Base-by-base conservation (phyloP, 2,888 invertebrate genomes). In the Epiblema foenella region DNA sequence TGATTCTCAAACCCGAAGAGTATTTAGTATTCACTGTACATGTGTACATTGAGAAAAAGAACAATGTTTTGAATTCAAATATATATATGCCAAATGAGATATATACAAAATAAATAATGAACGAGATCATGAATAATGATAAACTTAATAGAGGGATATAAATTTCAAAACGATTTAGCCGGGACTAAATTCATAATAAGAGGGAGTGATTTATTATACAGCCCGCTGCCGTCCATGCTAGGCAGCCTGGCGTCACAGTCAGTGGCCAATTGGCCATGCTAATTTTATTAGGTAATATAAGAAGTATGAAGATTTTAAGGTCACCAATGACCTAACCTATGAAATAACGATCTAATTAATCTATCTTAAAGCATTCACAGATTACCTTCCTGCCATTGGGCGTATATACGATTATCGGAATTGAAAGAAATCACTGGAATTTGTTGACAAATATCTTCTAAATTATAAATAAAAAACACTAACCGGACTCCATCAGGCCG, bases 181-280 rank as follows among this genome's bases (percentile, higher is more conserved):
- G 11, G 54, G 54, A 29, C 54, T 54, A 29, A 15, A 57, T 17
- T 54, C 15, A 29, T 54, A 54, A 54, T 37, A 37, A 33, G 33
- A 33, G 33, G 10, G n/a, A 33, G 24, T 37, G 57, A 57, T 57
- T 57, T 57, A 57, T 57, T 57, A 57, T 57, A 37, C 33, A 33
- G 17, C 29, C 17, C 17, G 37, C 33, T 57, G 29, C 37, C 11
- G 18, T 18, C 1, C 57, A n/a, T n/a, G 57, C 57, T 37, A 37
- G 37, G n/a, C 57, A 29, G 29, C 10, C n/a, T n/a, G 57, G n/a
- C 54, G 54, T 24, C 29, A 54, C 20, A 20, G 54, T 54, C 54
- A 29, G 54, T 8, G 20, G n/a, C 54, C n/a, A n/a, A 29, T 24
- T 8, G 20, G n/a, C 24, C 1, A 24, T 24, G 24, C 24, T 24